Evolutionary conservation across 2,888 invertebrate species (phyloP).

Genomic region (Stegophylla sp.): DNA sequence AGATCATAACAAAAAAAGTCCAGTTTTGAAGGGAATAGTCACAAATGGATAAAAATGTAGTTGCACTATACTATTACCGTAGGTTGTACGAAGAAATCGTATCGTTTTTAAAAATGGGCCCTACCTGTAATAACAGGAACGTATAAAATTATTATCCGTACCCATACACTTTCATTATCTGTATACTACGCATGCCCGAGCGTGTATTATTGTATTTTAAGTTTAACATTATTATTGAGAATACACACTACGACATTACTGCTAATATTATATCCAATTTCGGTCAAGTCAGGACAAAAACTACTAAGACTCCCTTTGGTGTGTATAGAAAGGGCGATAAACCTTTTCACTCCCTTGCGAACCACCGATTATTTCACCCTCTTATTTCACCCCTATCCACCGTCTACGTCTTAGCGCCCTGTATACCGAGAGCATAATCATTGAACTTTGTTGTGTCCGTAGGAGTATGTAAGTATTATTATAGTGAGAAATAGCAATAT

Average conservation of each 20-base stretch:
- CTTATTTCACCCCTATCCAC: background rate
- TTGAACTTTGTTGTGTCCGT: conserved; percentile 17
- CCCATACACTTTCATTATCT: background rate
- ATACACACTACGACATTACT: background rate
- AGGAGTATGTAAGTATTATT: background rate
- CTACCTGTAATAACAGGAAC: background rate
- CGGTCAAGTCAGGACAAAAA: background rate
- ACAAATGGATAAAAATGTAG: too few species aligned
- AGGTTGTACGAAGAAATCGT: conserved; percentile 1
- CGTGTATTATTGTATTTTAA: background rate
- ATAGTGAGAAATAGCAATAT: conserved; percentile 38
- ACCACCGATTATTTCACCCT: background rate
- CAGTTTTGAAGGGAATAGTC: too few species aligned
- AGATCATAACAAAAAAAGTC: too few species aligned
- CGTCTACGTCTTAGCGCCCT: background rate
- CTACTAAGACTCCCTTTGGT: background rate
- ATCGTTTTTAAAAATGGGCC: conserved; percentile 6
- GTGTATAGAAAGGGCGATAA: background rate
- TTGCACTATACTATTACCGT: too few species aligned
- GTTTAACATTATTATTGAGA: background rate
- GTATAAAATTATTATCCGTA: background rate
- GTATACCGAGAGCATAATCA: background rate
- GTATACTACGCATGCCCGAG: background rate
- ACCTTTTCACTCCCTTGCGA: background rate
- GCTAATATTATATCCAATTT: conserved; percentile 13